Base-by-base conservation (phyloP, 2,797 vertebrate species). In the Echiichthys vipera region DNA sequence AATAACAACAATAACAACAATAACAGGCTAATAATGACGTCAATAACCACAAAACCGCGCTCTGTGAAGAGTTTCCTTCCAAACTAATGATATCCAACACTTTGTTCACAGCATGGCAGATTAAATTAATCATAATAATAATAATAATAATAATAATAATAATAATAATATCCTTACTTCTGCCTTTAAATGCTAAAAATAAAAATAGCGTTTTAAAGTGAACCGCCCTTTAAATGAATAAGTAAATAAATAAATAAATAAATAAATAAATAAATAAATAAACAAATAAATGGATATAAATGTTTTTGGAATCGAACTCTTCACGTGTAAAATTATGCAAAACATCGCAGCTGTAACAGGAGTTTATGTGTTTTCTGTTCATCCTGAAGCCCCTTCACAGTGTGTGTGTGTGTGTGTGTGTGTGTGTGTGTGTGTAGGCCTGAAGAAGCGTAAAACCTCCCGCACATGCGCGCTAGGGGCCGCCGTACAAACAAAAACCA, bases 291-390 rank as follows among this genome's bases (percentile, higher is more conserved):
- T 22, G 76, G 74, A 70, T 70, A 54, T n/a, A 25, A 24, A 47
- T 40, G 34, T 30, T 74, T 74, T 65, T 72, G 75, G 71, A 77
- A 75, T 1, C 7, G 4, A 88, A 84, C 76, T 84, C 81, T 85
- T 84, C 75, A 40, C n/a, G 13, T 43, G 32, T 43, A 27, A 65
- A 79, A 80, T 74, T 89, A 90, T 82, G 87, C 86, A 90, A 87
- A 71, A 64, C 30, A 30, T 15, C 37, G 30, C 56, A 43, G 49
- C 42, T 73, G 22, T 17, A 66, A 50, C 9, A 32, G 25, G 39
- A 59, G 43, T 25, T 70, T 69, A 46, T 50, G 1, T 56, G 20
- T 74, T 75, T 70, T 65, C 15, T 68, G 39, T 74, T 73, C 5
- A 63, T 53, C 12, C 61, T 58, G 42, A 39, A 66, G 43, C 34